phyloP scores from a whole-genome alignment of 2,797 vertebrate species.

The Poliocrania exsul region DNA sequence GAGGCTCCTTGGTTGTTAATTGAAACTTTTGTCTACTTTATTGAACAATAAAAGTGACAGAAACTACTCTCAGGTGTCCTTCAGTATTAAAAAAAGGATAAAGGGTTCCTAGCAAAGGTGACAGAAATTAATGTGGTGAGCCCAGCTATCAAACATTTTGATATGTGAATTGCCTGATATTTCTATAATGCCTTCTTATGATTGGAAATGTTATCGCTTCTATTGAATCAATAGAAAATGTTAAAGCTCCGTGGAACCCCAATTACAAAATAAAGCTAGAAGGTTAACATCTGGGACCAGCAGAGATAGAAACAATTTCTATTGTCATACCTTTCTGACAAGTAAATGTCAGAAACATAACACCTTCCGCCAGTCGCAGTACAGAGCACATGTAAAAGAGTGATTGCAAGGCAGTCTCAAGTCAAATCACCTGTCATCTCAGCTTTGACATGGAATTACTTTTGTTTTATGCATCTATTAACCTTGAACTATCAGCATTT shows the following conservation, averaged over 20 bases:
- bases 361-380: constrained; percentile 74
- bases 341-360: constrained; percentile 83
- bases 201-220: constrained; percentile 84
- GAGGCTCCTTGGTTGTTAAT: constrained; percentile 79
- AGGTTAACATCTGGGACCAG: constrained; percentile 82
- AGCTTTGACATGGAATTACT: constrained; percentile 93
- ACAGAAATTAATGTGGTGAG: constrained; percentile 82
- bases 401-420: constrained; percentile 90
- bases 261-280: constrained; percentile 84
- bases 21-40: constrained; percentile 85
- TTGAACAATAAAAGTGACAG: constrained; percentile 85
- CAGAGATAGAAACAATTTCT: constrained; percentile 84
- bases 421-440: constrained; percentile 96
- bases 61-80: constrained; percentile 80
- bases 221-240: constrained; percentile 86
- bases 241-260: constrained; percentile 80
- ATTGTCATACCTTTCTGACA: constrained; percentile 82
- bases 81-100: constrained; percentile 82
- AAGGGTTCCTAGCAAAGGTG: constrained; percentile 78
- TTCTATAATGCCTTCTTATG: constrained; percentile 84
- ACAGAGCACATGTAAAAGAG: constrained; percentile 83
- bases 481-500: constrained; percentile 97
- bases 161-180: constrained; percentile 85
- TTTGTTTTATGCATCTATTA: constrained; percentile 96
- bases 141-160: constrained; percentile 84